Base-by-base conservation (phyloP, 1,140 invertebrate genomes). In the Metaphire vulgaris region DNA sequence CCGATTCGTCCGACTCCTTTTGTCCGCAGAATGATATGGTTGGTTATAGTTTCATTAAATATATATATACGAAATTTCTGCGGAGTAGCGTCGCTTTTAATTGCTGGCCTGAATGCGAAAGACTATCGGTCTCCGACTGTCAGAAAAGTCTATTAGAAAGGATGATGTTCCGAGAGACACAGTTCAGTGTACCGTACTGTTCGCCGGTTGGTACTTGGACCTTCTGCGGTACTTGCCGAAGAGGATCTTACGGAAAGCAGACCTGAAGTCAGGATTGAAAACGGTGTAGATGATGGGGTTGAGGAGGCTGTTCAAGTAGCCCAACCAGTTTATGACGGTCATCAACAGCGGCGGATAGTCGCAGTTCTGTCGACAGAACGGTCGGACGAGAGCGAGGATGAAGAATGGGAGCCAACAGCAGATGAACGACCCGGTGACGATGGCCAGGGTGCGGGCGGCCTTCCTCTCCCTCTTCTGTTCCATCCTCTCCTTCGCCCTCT, bases 251-350 rank as follows among this genome's bases (percentile, higher is more conserved):
- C 81, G 77, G 81, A 86, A 82, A 66, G 86, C 84, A 73, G 79
- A 73, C 72, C 72, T 73, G 21, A 73, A 73, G 41, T 73, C 72
- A 14, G 72, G 72, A 86, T 97, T 97, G 87, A 98, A 97, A 85
- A 95, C 95, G 0, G 96, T 94, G 85, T 99, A 99, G n/a, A 99
- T 90, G 73, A 98, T 92, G 0, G 97, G 97, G 87, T 99, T 99
- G 80, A 99, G 94, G 88, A 95, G 96, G 33, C 94, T 96, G 84
- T 98, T 98, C 30, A 95, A 94, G 0, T 95, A 92, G 0, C 96
- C 96, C 2, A 99, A 88, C 96, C 96, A 99, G 84, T 83, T 81
- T 70, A 82, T 80, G 32, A 78, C 29, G 33, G 74, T 78, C 14
- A 83, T 79, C 31, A 88, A 71, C 72, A 82, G 82, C 21, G 72